Evolutionary conservation across 2,113 vertebrate genomes (phyloP).

Genomic region (Cololabis saira): DNA sequence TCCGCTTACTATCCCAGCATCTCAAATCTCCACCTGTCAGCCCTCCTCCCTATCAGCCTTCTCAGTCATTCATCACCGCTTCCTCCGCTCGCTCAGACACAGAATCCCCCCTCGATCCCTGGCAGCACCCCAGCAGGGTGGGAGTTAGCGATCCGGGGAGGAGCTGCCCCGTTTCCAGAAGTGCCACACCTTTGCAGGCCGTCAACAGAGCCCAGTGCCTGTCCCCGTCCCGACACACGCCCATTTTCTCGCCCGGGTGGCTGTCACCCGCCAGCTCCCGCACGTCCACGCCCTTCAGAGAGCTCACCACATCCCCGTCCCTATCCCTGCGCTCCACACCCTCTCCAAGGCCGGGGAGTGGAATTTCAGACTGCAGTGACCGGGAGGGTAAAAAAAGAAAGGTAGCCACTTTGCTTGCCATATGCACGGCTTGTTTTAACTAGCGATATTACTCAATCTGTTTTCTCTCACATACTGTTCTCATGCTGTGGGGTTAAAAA

Average conservation of each 20-base stretch:
- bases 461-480: slow-evolving; percentile 33
- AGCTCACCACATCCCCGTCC: slow-evolving; percentile 72
- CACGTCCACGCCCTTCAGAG: slow-evolving; percentile 63
- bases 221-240: slow-evolving; percentile 63
- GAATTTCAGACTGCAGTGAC: slow-evolving; percentile 76
- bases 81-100: neutral
- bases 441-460: slow-evolving; percentile 33
- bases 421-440: slow-evolving; percentile 52
- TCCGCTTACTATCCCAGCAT: slow-evolving; percentile 54
- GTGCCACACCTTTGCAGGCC: slow-evolving; percentile 18
- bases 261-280: slow-evolving; percentile 51
- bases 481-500: slow-evolving; percentile 31
- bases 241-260: slow-evolving; percentile 48
- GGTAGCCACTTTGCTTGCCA: slow-evolving; percentile 69
- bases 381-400: slow-evolving; percentile 80
- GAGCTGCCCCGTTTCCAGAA: slow-evolving; percentile 17
- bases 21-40: slow-evolving; percentile 41
- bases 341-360: slow-evolving; percentile 68
- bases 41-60: slow-evolving; percentile 13
- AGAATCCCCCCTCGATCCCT: slow-evolving; percentile 13
- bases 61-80: slow-evolving; percentile 12
- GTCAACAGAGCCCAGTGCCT: slow-evolving; percentile 59
- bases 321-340: slow-evolving; percentile 72
- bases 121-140: slow-evolving; percentile 8
- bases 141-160: slow-evolving; percentile 5